phyloP scores from a whole-genome alignment of 2,113 vertebrate species.

The Pomatorhinus ruficollis region DNA sequence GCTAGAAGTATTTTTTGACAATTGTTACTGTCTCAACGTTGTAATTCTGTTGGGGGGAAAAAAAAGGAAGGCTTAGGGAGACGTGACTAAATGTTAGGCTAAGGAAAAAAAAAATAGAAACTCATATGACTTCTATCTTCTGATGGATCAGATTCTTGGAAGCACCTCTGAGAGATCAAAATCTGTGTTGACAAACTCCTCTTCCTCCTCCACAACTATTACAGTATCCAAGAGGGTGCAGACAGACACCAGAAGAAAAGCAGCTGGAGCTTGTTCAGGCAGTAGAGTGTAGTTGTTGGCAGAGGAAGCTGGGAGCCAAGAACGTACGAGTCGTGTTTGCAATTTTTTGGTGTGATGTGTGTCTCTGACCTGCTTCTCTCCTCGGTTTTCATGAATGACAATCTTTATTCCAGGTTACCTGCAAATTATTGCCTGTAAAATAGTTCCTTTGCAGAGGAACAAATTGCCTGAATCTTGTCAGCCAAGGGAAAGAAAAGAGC shows the following conservation, averaged over 20 bases:
- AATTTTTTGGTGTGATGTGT: not conserved
- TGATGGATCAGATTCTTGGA: conserved; percentile 43
- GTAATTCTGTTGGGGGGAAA: not conserved
- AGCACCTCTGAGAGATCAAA: conserved; percentile 60
- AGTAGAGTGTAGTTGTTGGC: not conserved
- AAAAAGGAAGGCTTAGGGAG: not conserved
- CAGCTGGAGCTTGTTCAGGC: not conserved
- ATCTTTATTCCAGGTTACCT: not conserved
- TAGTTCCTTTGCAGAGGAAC: not conserved
- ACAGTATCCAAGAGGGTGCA: not conserved
- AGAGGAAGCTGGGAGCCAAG: not conserved
- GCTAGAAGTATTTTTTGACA: not conserved
- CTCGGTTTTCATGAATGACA: not conserved
- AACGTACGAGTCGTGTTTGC: not conserved
- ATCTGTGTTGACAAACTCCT: conserved; percentile 45
- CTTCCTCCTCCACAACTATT: conserved; percentile 40
- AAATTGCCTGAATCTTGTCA: not conserved
- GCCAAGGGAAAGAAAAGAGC: not conserved
- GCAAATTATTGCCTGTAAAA: not conserved
- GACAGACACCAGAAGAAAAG: not conserved
- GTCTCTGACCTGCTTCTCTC: not conserved
- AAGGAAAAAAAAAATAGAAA: not conserved
- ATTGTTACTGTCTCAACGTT: not conserved
- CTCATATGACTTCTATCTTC: conserved; percentile 1
- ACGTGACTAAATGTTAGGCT: not conserved